Percentiles rank a stretch among this genome's conserved stretches.
Evolutionary conservation across 2,113 vertebrate species (phyloP).

Genomic region (Desmodus rotundus): DNA sequence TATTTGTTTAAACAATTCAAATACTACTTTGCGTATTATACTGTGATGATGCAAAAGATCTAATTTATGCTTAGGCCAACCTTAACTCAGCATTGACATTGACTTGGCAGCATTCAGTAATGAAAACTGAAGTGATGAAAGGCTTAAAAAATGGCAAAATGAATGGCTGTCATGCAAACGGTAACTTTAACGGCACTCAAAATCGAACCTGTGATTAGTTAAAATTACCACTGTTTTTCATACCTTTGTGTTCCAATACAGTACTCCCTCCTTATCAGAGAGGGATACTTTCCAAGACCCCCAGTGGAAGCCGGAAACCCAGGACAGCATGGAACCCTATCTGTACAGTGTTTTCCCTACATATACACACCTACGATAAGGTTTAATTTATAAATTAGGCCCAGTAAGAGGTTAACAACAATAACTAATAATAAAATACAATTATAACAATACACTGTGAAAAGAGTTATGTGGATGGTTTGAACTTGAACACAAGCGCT

Average conservation of each 20-base stretch:
- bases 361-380: neutral
- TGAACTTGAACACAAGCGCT: neutral
- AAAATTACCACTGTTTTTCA: conserved; percentile 18
- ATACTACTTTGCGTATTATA: conserved; percentile 30
- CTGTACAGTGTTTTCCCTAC: neutral
- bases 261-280: neutral
- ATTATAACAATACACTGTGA: neutral
- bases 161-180: conserved; percentile 33
- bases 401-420: neutral
- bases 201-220: neutral
- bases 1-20: conserved; percentile 63
- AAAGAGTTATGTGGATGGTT: neutral
- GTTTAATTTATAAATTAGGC: neutral
- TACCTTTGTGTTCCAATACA: neutral
- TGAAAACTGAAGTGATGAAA: conserved; percentile 44
- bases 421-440: neutral
- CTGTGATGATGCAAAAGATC: conserved; percentile 14
- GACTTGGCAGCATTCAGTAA: neutral
- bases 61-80: conserved; percentile 46
- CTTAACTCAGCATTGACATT: conserved; percentile 45
- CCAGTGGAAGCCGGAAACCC: neutral
- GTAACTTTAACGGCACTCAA: conserved; percentile 12
- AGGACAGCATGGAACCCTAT: neutral
- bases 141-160: conserved; percentile 39
- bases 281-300: neutral